Base-by-base conservation (phyloP, 2,888 invertebrate genomes). In the Atherix ibis region DNA sequence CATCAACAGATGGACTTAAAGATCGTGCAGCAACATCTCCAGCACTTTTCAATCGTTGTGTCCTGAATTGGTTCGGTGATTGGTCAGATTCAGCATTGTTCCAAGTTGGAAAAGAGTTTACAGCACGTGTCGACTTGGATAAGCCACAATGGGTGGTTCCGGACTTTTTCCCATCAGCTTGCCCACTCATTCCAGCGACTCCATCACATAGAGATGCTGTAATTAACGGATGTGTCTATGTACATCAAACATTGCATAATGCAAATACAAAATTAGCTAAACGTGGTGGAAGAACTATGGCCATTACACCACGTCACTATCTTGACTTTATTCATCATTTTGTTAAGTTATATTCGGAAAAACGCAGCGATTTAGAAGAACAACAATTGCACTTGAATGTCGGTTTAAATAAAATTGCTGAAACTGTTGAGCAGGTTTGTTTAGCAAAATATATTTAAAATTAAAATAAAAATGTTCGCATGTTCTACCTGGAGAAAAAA, bases 61-160 rank as follows among this genome's bases (percentile, higher is more conserved):
- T 98, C 9, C 72, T 98, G 48, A 97, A 98, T 63, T 97, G 97
- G 97, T 97, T 98, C 62, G 98, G 98, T 9, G 98, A 99, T 62
- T 99, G 98, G 98, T 91, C 94, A 15, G 91, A 94, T 52, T 87
- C 88, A 3, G 91, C 92, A 0, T 63, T 91, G 18, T 91, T 82
- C 73, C 89, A 91, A 66, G 85, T 94, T 42, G 97, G 94, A 46
- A 83, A 84, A 55, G 97, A 98, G 63, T 94, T 99, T 56, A 98
- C 98, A 12, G 78, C 75, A 47, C 84, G 87, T 47, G 78, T 98
- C 50, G 98, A 98, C 65, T 68, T 98, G 47, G 95, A 97, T 50
- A 77, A 76, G 36, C 74, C 81, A 1, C 70, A 68, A 19, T 98
- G 95, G 76, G 70, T 73, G 36, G 68, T 84, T 22, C 95, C 97